phyloP scores from a whole-genome alignment of 2,797 vertebrate species.

The Fringilla coelebs region DNA sequence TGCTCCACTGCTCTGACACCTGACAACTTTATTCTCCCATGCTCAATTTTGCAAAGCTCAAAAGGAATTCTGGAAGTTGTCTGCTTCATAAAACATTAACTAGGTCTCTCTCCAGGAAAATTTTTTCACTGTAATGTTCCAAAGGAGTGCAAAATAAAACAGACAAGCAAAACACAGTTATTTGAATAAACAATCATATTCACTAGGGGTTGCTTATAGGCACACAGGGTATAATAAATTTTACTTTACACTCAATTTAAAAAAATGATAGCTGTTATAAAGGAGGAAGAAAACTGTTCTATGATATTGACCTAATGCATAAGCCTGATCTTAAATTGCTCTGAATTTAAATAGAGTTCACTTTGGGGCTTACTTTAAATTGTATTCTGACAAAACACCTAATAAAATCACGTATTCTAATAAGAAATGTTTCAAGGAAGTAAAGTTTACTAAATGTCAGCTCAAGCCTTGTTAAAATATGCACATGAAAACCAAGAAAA shows the following conservation, averaged over 20 bases:
- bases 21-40: slow-evolving; percentile 52
- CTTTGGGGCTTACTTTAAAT: neutral
- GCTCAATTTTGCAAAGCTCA: slow-evolving; percentile 56
- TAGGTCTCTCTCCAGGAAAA: slow-evolving; percentile 12
- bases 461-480: neutral
- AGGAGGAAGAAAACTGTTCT: neutral
- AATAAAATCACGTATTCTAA: neutral
- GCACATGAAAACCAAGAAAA: neutral
- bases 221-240: neutral
- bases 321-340: neutral
- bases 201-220: neutral
- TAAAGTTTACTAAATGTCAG: neutral
- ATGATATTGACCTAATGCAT: neutral
- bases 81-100: slow-evolving; percentile 54
- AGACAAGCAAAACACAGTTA: neutral
- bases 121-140: neutral
- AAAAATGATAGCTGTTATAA: neutral
- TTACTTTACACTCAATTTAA: slow-evolving; percentile 40
- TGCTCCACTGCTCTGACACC: neutral
- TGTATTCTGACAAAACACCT: neutral
- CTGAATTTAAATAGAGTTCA: neutral
- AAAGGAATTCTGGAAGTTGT: slow-evolving; percentile 55
- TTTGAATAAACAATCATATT: neutral
- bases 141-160: slow-evolving; percentile 39
- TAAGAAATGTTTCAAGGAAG: neutral